Percentiles rank a stretch among this genome's conserved stretches.
These are phyloP conservation scores for Ginglymostoma cirratum DNA, from an alignment of 2,113 vertebrate species.

Conservation along the genomic window DNA sequence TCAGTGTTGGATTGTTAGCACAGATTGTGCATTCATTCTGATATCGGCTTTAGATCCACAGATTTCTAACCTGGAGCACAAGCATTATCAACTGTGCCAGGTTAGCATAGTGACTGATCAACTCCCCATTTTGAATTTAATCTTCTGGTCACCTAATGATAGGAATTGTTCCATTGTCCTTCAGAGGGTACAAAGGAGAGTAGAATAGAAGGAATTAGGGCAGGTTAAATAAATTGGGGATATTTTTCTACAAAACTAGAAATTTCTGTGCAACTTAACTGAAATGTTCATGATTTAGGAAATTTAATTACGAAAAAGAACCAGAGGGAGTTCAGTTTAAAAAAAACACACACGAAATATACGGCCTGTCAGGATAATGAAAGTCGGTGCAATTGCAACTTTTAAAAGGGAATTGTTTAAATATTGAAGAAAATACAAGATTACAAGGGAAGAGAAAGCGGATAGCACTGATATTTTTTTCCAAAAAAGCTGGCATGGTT, in stretches of 20 bases:
- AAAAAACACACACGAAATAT: too few species aligned
- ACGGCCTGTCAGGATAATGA: too few species aligned
- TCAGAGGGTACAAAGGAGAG: background rate
- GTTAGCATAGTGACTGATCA: background rate
- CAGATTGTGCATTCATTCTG: background rate
- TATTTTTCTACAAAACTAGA: background rate
- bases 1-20: background rate
- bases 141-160: background rate
- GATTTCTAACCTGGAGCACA: background rate
- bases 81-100: background rate
- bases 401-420: background rate
- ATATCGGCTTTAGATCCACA: background rate
- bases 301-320: background rate
- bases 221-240: background rate
- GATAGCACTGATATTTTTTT: background rate
- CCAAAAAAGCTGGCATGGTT: background rate
- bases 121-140: background rate
- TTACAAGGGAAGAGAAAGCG: background rate
- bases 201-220: background rate
- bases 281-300: background rate
- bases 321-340: background rate
- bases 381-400: background rate
- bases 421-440: background rate
- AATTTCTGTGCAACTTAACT: background rate
- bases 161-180: background rate